Conservation (phyloP, 2,888 invertebrate species). For the Trichacis sp. region DNA sequence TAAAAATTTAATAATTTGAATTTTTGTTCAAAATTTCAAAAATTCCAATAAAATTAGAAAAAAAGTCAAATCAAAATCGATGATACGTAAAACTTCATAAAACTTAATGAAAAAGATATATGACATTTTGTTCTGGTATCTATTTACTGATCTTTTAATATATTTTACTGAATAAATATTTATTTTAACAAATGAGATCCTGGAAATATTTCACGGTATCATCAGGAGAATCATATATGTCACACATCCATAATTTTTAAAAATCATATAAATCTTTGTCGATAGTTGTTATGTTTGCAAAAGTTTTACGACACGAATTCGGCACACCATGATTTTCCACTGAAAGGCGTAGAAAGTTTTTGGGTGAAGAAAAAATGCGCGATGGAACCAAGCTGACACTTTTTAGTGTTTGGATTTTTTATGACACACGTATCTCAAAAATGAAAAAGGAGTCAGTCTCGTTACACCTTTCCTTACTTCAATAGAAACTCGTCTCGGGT, state of each 20-base stretch:
- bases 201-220: too few relatives aligned
- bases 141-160: too few relatives aligned
- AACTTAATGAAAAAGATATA: too few relatives aligned
- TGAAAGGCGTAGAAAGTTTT: neutral
- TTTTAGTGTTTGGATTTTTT: constrained; percentile 1
- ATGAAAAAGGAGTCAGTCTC: constrained; percentile 12
- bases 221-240: too few relatives aligned
- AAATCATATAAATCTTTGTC: neutral
- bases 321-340: constrained; percentile 7
- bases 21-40: too few relatives aligned
- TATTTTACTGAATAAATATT: too few relatives aligned
- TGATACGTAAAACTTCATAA: too few relatives aligned
- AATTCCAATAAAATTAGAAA: neutral
- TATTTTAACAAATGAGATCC: too few relatives aligned
- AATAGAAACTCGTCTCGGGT: constrained; percentile 9
- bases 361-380: neutral
- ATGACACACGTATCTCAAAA: constrained; percentile 10
- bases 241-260: too few relatives aligned
- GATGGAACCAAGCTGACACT: neutral
- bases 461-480: constrained; percentile 13
- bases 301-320: constrained; percentile 4
- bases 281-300: neutral
- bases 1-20: too few relatives aligned
- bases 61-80: too few relatives aligned
- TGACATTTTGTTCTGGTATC: too few relatives aligned